Base-by-base conservation (phyloP, 2,113 vertebrate genomes). In the Pteropus alecto region DNA sequence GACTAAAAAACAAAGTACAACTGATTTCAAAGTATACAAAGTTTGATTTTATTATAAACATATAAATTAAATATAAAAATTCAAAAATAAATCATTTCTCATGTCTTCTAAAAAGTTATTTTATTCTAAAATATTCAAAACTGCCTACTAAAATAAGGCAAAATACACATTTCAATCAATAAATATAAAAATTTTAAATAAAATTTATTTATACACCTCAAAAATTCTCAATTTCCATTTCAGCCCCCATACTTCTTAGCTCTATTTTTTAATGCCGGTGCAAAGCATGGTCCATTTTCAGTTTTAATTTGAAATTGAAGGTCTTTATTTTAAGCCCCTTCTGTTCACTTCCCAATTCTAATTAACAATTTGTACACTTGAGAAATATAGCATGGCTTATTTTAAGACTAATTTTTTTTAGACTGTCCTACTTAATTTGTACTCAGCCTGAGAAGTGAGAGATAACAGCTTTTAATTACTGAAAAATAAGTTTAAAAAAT, bases 391-490 rank as follows among this genome's bases (percentile, higher is more conserved):
- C 70, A 96, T 92, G 78, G 77, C 88, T 96, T 98, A 96, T 97
- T 98, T 97, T 93, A 97, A 97, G 93, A 91, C 68, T 95, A 96
- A 96, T 97, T 96, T 96, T 96, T 98, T 65, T 95, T 82, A 77
- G 33, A 78, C 60, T 87, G 97, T 93, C 93, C 97, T 97, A 90
- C 96, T 97, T 98, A 97, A 98, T 98, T 98, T 97, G 94, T 97
- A 96, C 84, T 86, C 83, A 97, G 89, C 30, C 97, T 96, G 79
- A 92, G 78, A 94, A 96, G 93, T 96, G 48, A 94, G 87, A 97
- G 97, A 97, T 73, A 98, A 96, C 78, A 97, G 90, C 74, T 97
- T 97, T 98, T 98, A 98, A 98, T 98, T 98, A 98, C 89, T 82
- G 0, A 15, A 92, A 96, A 94, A 93, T 46, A 96, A 79, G 43